phyloP scores from a whole-genome alignment of 2,888 invertebrate species.

The Phrixothrix hirtus region DNA sequence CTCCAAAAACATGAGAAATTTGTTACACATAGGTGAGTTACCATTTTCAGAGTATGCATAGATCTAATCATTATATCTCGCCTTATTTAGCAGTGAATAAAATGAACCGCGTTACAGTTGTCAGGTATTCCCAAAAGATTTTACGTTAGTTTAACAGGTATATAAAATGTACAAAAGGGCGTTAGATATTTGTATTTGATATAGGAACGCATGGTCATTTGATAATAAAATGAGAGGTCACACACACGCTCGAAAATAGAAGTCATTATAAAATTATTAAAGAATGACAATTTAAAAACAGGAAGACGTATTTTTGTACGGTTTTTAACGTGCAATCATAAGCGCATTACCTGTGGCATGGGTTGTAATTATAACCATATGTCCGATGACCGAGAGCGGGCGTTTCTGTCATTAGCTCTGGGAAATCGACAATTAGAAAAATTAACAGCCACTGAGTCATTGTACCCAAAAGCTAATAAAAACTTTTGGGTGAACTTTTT shows the following conservation, averaged over 20 bases:
- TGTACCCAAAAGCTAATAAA: constrained; percentile 21
- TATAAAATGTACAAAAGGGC: no score
- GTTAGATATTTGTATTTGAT: no score
- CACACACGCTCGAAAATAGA: constrained; percentile 34
- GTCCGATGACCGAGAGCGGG: constrained; percentile 47
- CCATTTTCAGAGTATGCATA: no score
- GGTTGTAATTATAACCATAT: constrained; percentile 55
- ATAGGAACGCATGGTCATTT: constrained; percentile 19
- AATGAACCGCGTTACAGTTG: no score
- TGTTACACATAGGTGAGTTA: no score
- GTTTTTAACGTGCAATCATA: constrained; percentile 56
- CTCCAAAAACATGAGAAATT: no score
- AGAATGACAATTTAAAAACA: constrained; percentile 57
- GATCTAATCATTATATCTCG: no score
- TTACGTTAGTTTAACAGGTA: no score
- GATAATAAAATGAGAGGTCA: constrained; percentile 36
- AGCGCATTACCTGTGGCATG: constrained; percentile 50
- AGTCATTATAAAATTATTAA: constrained; percentile 54
- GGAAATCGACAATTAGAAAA: constrained; percentile 51
- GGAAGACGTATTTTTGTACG: constrained; percentile 56
- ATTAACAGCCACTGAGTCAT: constrained; percentile 41
- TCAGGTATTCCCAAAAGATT: no score
- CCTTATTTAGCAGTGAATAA: no score
- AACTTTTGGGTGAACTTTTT: constrained; percentile 6
- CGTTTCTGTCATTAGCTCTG: constrained; percentile 46